Evolutionary conservation across 2,113 vertebrate species (phyloP).

Genomic region (Amblyornis subalaris): DNA sequence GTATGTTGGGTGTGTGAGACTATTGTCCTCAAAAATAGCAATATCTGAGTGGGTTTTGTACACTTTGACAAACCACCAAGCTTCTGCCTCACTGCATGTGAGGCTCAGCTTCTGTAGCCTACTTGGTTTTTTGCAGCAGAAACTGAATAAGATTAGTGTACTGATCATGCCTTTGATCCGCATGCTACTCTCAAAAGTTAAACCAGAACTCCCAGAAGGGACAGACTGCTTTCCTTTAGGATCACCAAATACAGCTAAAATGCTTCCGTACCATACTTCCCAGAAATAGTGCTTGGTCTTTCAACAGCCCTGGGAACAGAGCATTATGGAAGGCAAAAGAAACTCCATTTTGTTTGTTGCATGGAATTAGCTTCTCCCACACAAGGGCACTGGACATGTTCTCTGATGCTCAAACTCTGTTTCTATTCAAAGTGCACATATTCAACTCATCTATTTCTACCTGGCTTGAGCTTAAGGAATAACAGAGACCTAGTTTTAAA

Average conservation of each 20-base stretch:
- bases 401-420: not conserved
- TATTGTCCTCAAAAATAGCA: slow-evolving; percentile 13
- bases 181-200: not conserved
- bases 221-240: not conserved
- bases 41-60: not conserved
- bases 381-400: not conserved
- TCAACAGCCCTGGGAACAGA: not conserved
- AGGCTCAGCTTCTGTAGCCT: not conserved
- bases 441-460: not conserved
- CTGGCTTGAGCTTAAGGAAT: not conserved
- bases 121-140: not conserved
- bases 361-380: not conserved
- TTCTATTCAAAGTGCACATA: not conserved
- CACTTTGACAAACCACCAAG: not conserved
- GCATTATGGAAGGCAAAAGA: not conserved
- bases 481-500: not conserved
- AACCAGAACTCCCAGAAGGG: not conserved
- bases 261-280: not conserved
- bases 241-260: not conserved
- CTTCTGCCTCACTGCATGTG: not conserved
- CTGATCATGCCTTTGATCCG: not conserved
- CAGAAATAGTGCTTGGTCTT: not conserved
- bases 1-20: not conserved
- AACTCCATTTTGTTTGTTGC: not conserved
- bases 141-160: not conserved